Evolutionary conservation across 2,888 invertebrate genomes (phyloP).

Genomic region (Chorisops tibialis): DNA sequence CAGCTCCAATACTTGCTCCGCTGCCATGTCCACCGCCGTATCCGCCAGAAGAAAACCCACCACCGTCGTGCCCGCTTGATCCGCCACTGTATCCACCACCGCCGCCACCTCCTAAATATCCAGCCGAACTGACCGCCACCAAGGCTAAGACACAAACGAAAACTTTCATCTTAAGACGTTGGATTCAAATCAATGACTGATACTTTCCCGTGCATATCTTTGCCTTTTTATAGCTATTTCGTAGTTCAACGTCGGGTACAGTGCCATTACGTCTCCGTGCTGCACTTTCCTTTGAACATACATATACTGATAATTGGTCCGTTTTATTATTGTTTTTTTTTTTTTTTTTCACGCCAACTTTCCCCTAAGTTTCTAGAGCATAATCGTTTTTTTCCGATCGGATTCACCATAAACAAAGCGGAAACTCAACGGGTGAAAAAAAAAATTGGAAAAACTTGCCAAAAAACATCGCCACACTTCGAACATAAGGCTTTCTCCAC

Average conservation of each 20-base stretch:
- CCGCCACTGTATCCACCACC: constrained; percentile 25
- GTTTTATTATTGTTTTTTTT: no score
- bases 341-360: neutral
- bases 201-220: constrained; percentile 13
- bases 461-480: no score
- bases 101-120: constrained; percentile 26
- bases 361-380: constrained; percentile 2
- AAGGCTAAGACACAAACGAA: constrained; percentile 28
- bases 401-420: no score
- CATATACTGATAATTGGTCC: constrained; percentile 2
- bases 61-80: constrained; percentile 1
- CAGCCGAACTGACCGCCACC: constrained; percentile 28
- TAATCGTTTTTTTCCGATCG: constrained; percentile 1
- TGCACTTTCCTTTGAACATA: constrained; percentile 17
- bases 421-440: no score
- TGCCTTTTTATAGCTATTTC: constrained; percentile 18
- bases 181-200: constrained; percentile 9
- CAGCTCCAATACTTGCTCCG: constrained; percentile 14
- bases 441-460: no score
- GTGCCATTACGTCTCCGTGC: neutral
- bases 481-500: no score
- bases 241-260: constrained; percentile 1
- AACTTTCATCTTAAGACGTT: constrained; percentile 16
- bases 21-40: constrained; percentile 28
- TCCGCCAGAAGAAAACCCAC: constrained; percentile 18